A percentile compares a stretch with the other conserved stretches of the same genome.
These are phyloP conservation scores for Tenrec ecaudatus DNA, from an alignment of 2,113 vertebrate species.

Conservation along the genomic window DNA sequence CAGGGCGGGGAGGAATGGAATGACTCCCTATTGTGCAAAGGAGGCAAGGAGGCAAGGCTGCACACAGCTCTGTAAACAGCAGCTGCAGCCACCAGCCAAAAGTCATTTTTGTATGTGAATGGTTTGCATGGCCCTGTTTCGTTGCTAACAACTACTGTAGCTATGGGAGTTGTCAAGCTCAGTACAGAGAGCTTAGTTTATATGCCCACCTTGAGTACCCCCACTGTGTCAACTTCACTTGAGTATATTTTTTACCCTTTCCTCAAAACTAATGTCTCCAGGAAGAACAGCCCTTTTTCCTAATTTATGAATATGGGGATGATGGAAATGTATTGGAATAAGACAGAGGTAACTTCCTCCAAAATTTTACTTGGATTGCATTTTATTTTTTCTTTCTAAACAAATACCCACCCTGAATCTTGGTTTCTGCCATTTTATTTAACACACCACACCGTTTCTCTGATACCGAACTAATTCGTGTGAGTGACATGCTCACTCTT, in stretches of 20 bases:
- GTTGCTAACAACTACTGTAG: background rate
- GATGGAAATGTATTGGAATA: background rate
- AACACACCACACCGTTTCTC: background rate
- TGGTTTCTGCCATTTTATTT: background rate
- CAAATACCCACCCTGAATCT: background rate
- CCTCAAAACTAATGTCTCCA: background rate
- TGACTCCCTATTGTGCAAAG: background rate
- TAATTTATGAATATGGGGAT: background rate
- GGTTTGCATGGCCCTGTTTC: background rate
- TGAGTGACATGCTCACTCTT: background rate
- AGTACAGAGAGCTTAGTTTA: background rate
- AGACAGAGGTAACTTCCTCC: accelerated
- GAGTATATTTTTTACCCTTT: background rate
- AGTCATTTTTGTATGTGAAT: conserved; percentile 20
- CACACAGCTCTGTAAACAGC: conserved; percentile 42
- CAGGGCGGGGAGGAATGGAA: background rate
- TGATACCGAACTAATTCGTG: accelerated
- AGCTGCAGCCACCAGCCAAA: conserved; percentile 56
- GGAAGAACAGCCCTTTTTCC: background rate
- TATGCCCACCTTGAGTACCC: accelerated
- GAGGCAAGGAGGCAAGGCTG: conserved; percentile 4
- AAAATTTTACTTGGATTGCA: background rate
- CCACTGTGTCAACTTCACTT: accelerated
- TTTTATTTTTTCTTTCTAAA: background rate
- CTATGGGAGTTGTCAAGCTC: background rate